Conservation (phyloP, 2,113 vertebrate genomes). For the Orthochromis indermauri region DNA sequence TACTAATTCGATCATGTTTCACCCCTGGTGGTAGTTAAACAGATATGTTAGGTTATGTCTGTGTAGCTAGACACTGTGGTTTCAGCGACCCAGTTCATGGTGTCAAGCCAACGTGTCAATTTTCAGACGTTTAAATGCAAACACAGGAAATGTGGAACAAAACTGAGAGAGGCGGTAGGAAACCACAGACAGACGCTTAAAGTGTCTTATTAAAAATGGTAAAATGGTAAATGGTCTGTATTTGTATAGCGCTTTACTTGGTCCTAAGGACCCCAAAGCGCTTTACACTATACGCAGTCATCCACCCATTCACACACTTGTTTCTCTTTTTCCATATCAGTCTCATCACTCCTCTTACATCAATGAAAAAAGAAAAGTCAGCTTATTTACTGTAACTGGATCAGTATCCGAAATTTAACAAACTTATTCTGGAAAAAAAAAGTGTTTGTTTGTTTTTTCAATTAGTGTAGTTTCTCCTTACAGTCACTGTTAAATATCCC, state of each 20-base stretch:
- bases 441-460: not conserved
- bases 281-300: too few species aligned
- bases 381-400: not conserved
- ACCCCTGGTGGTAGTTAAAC: not conserved
- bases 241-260: too few species aligned
- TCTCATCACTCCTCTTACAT: not conserved
- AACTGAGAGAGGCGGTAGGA: not conserved
- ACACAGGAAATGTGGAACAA: not conserved
- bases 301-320: too few species aligned
- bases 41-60: not conserved
- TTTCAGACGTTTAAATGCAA: not conserved
- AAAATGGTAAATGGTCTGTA: too few species aligned
- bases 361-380: not conserved
- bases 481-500: not conserved
- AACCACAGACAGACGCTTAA: not conserved
- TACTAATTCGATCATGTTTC: not conserved
- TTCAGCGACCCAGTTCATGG: not conserved
- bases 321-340: not conserved
- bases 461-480: not conserved
- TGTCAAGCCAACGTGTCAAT: not conserved
- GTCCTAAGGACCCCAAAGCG: too few species aligned
- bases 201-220: accelerated
- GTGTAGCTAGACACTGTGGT: not conserved
- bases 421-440: not conserved
- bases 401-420: not conserved